phyloP scores from a whole-genome alignment of 2,113 vertebrate genomes.

The Xenopus laevis region DNA sequence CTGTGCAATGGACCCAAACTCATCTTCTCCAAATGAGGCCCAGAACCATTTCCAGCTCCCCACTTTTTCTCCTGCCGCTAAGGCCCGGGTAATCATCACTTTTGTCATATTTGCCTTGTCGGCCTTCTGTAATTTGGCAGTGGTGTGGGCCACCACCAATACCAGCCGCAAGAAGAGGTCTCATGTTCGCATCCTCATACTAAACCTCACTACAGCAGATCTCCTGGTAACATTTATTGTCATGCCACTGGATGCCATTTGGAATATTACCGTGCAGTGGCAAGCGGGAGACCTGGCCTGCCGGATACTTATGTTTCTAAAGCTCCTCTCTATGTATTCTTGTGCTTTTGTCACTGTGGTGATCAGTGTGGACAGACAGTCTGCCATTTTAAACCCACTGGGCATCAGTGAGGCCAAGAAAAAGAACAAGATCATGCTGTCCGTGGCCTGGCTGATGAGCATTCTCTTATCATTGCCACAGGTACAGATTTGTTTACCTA shows the following conservation, averaged over 20 bases:
- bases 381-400: constrained; percentile 76
- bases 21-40: accelerated
- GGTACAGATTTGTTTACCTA: constrained; percentile 56
- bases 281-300: constrained; percentile 72
- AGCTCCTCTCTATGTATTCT: constrained; percentile 81
- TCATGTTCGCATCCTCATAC: constrained; percentile 74
- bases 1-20: constrained; percentile 26
- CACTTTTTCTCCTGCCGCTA: constrained; percentile 77
- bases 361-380: constrained; percentile 80
- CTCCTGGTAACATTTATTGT: constrained; percentile 77
- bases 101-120: constrained; percentile 69
- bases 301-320: constrained; percentile 79
- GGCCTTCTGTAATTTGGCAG: constrained; percentile 66
- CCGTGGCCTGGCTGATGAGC: constrained; percentile 73
- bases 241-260: constrained; percentile 80
- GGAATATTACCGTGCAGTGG: constrained; percentile 87
- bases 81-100: constrained; percentile 74
- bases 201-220: constrained; percentile 76
- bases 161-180: constrained; percentile 65
- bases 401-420: constrained; percentile 67
- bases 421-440: constrained; percentile 75
- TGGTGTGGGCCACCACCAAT: constrained; percentile 65
- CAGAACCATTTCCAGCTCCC: constrained; percentile 61
- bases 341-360: constrained; percentile 79
- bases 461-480: constrained; percentile 70